Evolutionary conservation across 1,140 invertebrate genomes (phyloP).

Genomic region (Thaumetopoea pityocampa): DNA sequence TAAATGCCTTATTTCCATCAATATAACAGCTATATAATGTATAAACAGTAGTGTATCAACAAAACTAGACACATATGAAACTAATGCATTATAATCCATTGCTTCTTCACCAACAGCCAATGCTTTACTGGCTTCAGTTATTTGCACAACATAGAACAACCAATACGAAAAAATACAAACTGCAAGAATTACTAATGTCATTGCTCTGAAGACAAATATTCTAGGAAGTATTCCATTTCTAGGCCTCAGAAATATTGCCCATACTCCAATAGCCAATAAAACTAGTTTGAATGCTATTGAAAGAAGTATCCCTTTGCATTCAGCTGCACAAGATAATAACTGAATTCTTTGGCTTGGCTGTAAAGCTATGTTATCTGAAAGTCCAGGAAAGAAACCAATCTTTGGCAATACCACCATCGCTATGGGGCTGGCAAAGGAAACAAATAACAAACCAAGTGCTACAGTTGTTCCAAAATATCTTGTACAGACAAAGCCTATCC

Average conservation of each 20-base stretch:
- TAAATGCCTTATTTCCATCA: slow-evolving; percentile 94
- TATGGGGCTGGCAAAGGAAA: slow-evolving; percentile 93
- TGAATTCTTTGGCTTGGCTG: slow-evolving; percentile 67
- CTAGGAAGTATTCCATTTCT: slow-evolving; percentile 92
- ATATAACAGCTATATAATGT: slow-evolving; percentile 94
- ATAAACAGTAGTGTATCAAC: slow-evolving; percentile 96
- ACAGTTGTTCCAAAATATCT: slow-evolving; percentile 87
- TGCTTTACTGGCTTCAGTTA: slow-evolving; percentile 86
- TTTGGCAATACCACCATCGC: slow-evolving; percentile 96
- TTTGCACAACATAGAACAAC: slow-evolving; percentile 97
- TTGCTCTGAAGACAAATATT: slow-evolving; percentile 92
- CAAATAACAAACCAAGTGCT: slow-evolving; percentile 84
- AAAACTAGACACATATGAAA: slow-evolving; percentile 92
- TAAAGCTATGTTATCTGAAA: slow-evolving; percentile 66
- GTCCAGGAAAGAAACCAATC: slow-evolving; percentile 85
- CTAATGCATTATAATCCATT: slow-evolving; percentile 89
- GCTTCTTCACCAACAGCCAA: slow-evolving; percentile 86
- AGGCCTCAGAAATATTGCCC: slow-evolving; percentile 89
- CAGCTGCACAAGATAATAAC: slow-evolving; percentile 71
- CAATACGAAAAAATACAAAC: slow-evolving; percentile 97
- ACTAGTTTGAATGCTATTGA: slow-evolving; percentile 94
- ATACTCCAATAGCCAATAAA: slow-evolving; percentile 93
- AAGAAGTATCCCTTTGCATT: slow-evolving; percentile 90
- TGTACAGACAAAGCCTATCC: slow-evolving; percentile 85
- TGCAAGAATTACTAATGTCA: slow-evolving; percentile 92